phyloP scores from a whole-genome alignment of 53 echinoderm and acorn worm species.

The Zoroaster sp. region DNA sequence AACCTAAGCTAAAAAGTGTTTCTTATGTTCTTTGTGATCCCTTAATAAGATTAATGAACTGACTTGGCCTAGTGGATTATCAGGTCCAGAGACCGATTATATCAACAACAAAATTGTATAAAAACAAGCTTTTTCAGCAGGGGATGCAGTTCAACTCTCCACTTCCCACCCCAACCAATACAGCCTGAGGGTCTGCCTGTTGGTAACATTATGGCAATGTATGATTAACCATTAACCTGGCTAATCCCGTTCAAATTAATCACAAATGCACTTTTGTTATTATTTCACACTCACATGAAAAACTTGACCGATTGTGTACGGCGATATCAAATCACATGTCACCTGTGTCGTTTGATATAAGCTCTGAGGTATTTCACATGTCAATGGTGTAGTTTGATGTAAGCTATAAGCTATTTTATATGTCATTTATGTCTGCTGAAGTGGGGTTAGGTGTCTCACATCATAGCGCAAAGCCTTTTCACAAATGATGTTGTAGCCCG shows the following conservation, averaged over 20 bases:
- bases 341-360: background rate
- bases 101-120: too few species aligned
- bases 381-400: background rate
- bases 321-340: background rate
- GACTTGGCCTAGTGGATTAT: too few species aligned
- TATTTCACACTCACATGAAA: background rate
- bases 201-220: background rate
- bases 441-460: background rate
- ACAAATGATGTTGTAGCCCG: background rate
- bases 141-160: too few species aligned
- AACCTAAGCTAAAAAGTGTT: too few species aligned
- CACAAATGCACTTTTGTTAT: background rate
- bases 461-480: background rate
- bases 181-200: too few species aligned
- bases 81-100: too few species aligned
- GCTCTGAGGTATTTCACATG: background rate
- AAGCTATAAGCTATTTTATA: background rate
- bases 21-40: too few species aligned
- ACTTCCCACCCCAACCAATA: too few species aligned
- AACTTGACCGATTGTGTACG: background rate
- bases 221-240: background rate
- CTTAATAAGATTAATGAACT: too few species aligned
- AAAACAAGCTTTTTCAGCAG: too few species aligned
- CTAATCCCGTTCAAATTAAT: background rate
- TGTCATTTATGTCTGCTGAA: background rate